These are phyloP conservation scores for Rhabdomys dilectus DNA, from an alignment of 2,113 vertebrate genomes.

Conservation along the genomic window DNA sequence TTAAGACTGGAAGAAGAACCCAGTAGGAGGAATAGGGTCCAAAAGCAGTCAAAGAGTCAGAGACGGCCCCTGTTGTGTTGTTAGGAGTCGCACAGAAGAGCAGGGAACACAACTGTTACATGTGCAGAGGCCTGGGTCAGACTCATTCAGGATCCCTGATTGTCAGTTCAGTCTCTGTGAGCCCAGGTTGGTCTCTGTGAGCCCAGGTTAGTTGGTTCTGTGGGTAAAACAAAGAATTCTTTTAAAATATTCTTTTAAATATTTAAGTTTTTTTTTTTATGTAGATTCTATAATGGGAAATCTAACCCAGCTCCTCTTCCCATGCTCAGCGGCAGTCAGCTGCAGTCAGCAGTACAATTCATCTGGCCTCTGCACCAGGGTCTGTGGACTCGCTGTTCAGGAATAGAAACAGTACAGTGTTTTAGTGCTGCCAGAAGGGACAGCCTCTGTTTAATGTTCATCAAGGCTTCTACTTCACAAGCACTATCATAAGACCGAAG, in stretches of 20 bases:
- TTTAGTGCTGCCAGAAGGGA: not conserved
- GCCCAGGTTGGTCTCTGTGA: not conserved
- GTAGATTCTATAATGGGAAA: not conserved
- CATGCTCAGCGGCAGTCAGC: not conserved
- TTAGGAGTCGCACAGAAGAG: not conserved
- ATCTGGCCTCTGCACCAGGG: not conserved
- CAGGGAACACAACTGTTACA: not conserved
- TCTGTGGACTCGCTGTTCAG: not conserved
- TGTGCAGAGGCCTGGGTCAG: too few species aligned
- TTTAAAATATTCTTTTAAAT: not conserved
- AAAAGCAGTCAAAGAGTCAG: too few species aligned
- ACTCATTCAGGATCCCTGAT: not conserved
- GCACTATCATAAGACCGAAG: not conserved
- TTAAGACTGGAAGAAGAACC: too few species aligned
- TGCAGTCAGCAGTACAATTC: not conserved
- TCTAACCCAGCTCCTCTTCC: not conserved
- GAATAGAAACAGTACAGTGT: not conserved
- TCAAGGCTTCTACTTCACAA: not conserved
- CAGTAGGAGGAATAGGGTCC: too few species aligned
- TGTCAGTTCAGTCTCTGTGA: not conserved
- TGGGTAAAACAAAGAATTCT: not conserved
- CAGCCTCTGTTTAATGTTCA: not conserved
- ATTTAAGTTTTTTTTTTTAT: not conserved
- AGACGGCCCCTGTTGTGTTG: not conserved
- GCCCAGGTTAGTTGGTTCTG: not conserved